Percentiles rank a stretch among this genome's conserved stretches.
Conservation (phyloP, 2,888 invertebrate species). For the Melipona bicolor region DNA sequence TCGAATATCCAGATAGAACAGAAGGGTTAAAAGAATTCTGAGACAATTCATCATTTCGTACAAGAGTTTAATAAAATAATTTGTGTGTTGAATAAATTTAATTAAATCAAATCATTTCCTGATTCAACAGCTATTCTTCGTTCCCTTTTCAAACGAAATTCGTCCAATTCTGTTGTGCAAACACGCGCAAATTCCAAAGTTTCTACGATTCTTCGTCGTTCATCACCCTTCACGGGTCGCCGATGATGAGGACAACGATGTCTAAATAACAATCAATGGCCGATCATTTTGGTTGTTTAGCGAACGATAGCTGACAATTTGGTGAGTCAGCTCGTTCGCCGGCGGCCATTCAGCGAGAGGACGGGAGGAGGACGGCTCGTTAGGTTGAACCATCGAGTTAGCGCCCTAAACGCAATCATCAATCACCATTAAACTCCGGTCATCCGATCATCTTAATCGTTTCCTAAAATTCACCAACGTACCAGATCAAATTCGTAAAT, state of each 20-base stretch:
- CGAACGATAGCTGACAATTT: conserved; percentile 59
- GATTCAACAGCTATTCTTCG: background rate
- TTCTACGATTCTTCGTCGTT: background rate
- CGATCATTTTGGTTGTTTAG: conserved; percentile 64
- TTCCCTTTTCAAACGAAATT: background rate
- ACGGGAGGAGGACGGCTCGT: conserved; percentile 34
- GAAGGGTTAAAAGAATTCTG: too few relatives aligned
- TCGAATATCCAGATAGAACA: too few relatives aligned
- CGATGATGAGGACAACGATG: conserved; percentile 22
- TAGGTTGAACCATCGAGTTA: conserved; percentile 55
- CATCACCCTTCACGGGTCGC: background rate
- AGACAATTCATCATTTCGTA: too few relatives aligned
- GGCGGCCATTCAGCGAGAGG: background rate
- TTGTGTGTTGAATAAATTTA: too few relatives aligned
- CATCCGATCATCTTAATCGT: conserved; percentile 65
- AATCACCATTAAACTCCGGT: conserved; percentile 64
- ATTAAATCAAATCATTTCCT: background rate
- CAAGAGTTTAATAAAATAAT: too few relatives aligned
- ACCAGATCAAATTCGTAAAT: conserved; percentile 33
- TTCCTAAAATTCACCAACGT: conserved; percentile 55
- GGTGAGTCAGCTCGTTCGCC: conserved; percentile 42
- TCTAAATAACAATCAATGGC: conserved; percentile 36
- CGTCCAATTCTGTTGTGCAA: background rate
- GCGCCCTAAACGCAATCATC: conserved; percentile 61
- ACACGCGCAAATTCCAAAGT: background rate